Base-by-base conservation (phyloP, 2,797 vertebrate species). In the Echiichthys vipera region DNA sequence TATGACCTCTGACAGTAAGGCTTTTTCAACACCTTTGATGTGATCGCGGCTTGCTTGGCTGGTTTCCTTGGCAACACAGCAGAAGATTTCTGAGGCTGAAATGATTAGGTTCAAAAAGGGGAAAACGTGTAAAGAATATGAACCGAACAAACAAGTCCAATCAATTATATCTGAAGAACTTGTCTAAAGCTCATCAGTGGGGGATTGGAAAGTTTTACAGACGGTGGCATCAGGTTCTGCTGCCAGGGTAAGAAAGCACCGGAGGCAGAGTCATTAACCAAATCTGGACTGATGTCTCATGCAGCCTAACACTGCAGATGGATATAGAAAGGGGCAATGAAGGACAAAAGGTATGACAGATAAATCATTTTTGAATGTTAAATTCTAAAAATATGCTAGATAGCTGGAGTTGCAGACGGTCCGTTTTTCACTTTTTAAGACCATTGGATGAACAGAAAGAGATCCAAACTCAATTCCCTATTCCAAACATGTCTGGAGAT, bases 41-140 rank as follows among this genome's bases (percentile, higher is more conserved):
- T 18, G 25, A 79, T 43, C 42, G 3, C 20, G 25, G 36, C 37
- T 49, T 39, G 32, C 43, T 71, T 67, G 43, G 53, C 57, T 39
- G 34, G 65, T 87, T 78, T 77, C 74, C 57, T 62, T 80, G 70
- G 78, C 77, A 67, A 78, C 71, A 56, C 36, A 70, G 71, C 59
- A 25, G 37, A 25, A 43, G 42, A 71, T 68, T 57, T 72, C 42
- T 57, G 37, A 59, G 47, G 42, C 8, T 47, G 40, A 50, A 69
- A 75, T 43, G 5, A 58, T 66, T 50, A 6, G 22, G 45, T 56
- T 15, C 37, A 54, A 32, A 80, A 59, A 39, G 5, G 27, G 49
- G 7, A 68, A 65, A 75, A 25, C 5, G 3, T 32, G 15, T n/a
- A 29, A 65, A 27, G 53, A 63, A 69, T 58, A 39, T 36, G 36